A percentile compares a stretch with the other conserved stretches of the same genome.
These are phyloP conservation scores for Oithona nana DNA, from an alignment of 2,888 invertebrate genomes.

Conservation along the genomic window DNA sequence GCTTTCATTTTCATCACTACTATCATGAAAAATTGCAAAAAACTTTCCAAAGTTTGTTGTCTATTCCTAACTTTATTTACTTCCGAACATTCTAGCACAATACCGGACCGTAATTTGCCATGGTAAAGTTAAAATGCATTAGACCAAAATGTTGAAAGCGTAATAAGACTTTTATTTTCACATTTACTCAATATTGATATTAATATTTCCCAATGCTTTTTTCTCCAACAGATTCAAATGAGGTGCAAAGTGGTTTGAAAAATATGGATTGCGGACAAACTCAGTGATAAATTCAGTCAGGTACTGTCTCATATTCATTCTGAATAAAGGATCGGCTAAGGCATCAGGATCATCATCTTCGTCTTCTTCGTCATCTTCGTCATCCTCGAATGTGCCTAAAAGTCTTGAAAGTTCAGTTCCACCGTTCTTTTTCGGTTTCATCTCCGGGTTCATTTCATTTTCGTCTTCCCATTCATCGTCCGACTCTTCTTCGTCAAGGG, in stretches of 20 bases:
- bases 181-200: neutral
- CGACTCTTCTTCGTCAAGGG: neutral
- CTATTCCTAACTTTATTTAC: no score
- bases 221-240: constrained; percentile 39
- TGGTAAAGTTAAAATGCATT: no score
- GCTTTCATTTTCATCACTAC: no score
- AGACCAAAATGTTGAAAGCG: no score
- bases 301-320: constrained; percentile 41
- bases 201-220: neutral
- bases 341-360: constrained; percentile 38
- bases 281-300: constrained; percentile 42
- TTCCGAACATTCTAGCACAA: no score
- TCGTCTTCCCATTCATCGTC: constrained; percentile 27
- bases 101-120: no score
- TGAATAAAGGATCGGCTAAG: constrained; percentile 40
- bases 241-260: constrained; percentile 36
- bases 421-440: neutral
- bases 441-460: constrained; percentile 20
- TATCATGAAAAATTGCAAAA: no score
- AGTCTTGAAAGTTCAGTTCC: neutral
- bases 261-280: constrained; percentile 42
- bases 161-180: neutral
- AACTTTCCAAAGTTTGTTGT: no score
- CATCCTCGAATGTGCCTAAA: constrained; percentile 28
- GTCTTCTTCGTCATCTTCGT: constrained; percentile 26